Conservation (phyloP, 2,113 vertebrate species). For the Ameiurus melas region DNA sequence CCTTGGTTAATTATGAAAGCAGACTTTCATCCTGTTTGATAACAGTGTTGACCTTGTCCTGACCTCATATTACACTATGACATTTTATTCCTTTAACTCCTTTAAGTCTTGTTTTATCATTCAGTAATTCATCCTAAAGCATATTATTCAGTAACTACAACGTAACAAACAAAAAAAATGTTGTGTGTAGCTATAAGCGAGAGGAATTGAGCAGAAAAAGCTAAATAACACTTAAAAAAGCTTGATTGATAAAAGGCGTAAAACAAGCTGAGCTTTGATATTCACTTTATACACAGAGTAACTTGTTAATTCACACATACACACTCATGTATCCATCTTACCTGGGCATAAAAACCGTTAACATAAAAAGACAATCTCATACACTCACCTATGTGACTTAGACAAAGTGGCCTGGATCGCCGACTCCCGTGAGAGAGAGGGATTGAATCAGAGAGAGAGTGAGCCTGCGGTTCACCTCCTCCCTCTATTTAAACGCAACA, state of each 20-base stretch:
- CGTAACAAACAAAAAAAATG: background rate
- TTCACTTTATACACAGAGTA: background rate
- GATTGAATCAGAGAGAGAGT: conserved; percentile 44
- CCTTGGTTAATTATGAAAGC: background rate
- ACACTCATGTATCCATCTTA: background rate
- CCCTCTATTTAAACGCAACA: conserved; percentile 51
- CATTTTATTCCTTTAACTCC: too few species aligned
- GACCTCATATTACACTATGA: background rate
- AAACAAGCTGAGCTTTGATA: background rate
- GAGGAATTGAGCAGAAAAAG: background rate
- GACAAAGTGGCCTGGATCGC: conserved; percentile 46
- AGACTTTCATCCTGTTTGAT: background rate
- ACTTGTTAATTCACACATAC: background rate
- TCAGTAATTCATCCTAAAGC: background rate
- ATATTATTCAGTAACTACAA: background rate
- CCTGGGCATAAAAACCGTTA: conserved; percentile 5
- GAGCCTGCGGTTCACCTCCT: conserved; percentile 44
- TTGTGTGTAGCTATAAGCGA: background rate
- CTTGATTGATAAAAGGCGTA: background rate
- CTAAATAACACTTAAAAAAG: background rate
- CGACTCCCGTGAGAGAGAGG: conserved; percentile 52
- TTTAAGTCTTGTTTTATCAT: background rate
- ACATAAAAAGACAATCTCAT: conserved; percentile 35
- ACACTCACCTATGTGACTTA: conserved; percentile 56
- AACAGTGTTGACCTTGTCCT: background rate